Base-by-base conservation (phyloP, 2,888 invertebrate genomes). In the Hypolimnas misippus region DNA sequence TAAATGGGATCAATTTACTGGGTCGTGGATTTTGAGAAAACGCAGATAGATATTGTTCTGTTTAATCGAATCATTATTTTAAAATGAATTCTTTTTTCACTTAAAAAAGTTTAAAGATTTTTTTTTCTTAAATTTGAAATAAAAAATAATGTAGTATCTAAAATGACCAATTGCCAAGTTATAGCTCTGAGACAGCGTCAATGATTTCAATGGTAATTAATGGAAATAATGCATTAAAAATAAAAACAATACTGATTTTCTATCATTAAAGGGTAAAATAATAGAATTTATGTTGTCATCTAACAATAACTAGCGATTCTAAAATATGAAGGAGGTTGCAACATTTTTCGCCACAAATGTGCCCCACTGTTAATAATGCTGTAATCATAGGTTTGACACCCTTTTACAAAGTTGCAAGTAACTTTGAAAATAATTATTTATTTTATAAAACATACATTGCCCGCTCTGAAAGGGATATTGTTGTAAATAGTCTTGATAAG, bases 361-460 rank as follows among this genome's bases (percentile, higher is more conserved):
- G 76, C 80, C 82, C 83, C 85, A 81, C 78, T 70, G 76, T 76
- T 86, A 86, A 86, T 88, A 85, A 85, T 79, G 76, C 80, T 79
- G 79, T 90, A 90, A 90, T 89, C 86, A 90, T 89, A 87, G 88
- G 89, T 87, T 87, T 87, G 86, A 81, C 86, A 84, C 87, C 86
- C 85, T 72, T 71, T 66, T 71, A 69, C 69, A 73, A 69, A 70
- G 62, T 69, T 70, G 65, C 57, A 60, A 29, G 19, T 16, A 40
- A 46, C 29, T 17, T 55, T 62, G 44, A 7, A 7, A 46, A 49
- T 17, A n/a, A 31, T 40, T n/a, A 46, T 38, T 46, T 16, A 35
- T 33, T 50, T 38, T 5, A 12, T 14, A 2, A 8, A 0, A 8
- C 7, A 57, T 75, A 66, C 80, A 84, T 78, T 76, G 75, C 76